Base-by-base conservation (phyloP, 2,113 vertebrate species). In the Ia io region DNA sequence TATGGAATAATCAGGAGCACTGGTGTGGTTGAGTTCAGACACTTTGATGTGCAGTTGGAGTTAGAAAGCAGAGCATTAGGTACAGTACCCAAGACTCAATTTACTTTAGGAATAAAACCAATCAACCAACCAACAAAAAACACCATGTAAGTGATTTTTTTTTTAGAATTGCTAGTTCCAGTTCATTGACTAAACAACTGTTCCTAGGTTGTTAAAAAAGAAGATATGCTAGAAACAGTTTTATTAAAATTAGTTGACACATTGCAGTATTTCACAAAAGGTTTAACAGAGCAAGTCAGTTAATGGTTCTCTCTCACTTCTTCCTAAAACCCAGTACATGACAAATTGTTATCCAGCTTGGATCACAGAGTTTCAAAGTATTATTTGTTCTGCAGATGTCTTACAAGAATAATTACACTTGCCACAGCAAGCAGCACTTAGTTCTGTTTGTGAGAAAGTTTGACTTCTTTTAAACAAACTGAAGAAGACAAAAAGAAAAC, bases 171-270 rank as follows among this genome's bases (percentile, higher is more conserved):
- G 8, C 3, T 84, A 85, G 18, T 91, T 92, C 30, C 84, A 42
- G 18, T 51, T 84, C 44, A 88, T n/a, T 91, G 22, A 73, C 76
- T 61, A 71, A 92, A 94, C 28, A 44, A 65, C 84, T 37, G n/a
- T 71, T 95, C 30, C 42, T 71, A 84, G 18, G 12, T 2, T 77
- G 25, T 96, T 92, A 76, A 32, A 69, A 32, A 69, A 35, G 89
- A 59, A 69, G 9, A 84, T 70, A 49, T 49, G 20, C 30, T 23
- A 73, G 28, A 87, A 90, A 73, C 20, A 71, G 40, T 3, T 85
- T 95, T 85, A 74, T 74, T 73, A 91, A 70, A 84, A 44, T 85
- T 61, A 77, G 63, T 49, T 91, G 70, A 85, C 12, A 53, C 71
- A 63, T 56, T 76, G 11, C 1, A 86, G 2, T 37, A 71, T 73